Evolutionary conservation across 2,113 vertebrate genomes (phyloP), one percentile per base, ranked within the genome.

Genomic region (Psittacula cyanocephala): DNA sequence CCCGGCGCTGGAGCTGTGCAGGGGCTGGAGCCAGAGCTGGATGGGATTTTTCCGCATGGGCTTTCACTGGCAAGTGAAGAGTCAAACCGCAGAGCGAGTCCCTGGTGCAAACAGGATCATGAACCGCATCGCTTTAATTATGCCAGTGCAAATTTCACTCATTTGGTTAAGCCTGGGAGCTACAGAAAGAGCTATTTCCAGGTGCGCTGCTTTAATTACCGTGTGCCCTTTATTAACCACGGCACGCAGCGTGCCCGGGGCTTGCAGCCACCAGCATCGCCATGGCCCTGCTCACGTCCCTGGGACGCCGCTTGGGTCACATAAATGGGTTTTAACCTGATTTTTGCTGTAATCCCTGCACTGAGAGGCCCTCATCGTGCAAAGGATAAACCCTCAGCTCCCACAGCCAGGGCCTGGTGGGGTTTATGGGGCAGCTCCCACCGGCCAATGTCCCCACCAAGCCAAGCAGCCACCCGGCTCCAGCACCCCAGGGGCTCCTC

Each of bases 261-360:
- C 44, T 52, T 53, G 19, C 39, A 83, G 81, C 57, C 86, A 17
- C 43, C 62, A 24, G 79, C 19, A 0, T 13, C 0, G 25, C 3
- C 1, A 33, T 5, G 37, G 63, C 41, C n/a, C 67, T 2, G 6
- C 89, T 91, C 35, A n/a, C 0, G 27, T 39, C 69, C 50, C 86
- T 7, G 55, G 70, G 69, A 57, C 62, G 27, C 5, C 1, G 5
- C 92, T 89, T 7, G 12, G 93, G 70, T 20, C 86, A 57, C 72
- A 80, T 93, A 95, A 97, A 96, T 65, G 81, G 96, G 95, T 23
- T 96, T 94, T 96, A 88, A 93, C 92, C 96, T 95, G 85, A 50
- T 96, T 95, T 85, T 77, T 80, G 67, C 85, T 86, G 63, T 96
- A 94, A 96, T 95, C 96, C 95, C 85, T 5, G 1, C 8, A 2